phyloP scores from a whole-genome alignment of 2,797 vertebrate species.

The Pelodytes ibericus region DNA sequence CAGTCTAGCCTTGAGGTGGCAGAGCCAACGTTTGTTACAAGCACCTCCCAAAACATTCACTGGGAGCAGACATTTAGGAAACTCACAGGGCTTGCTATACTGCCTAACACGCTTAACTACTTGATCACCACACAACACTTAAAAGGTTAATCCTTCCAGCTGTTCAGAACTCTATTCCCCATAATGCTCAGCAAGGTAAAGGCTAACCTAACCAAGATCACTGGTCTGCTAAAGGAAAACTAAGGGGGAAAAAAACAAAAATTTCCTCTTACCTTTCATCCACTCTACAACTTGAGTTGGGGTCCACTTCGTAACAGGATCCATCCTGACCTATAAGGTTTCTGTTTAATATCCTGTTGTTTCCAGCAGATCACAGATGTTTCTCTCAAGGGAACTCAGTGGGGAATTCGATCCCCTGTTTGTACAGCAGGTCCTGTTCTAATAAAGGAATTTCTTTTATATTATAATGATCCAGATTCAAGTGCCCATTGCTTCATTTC shows the following conservation, averaged over 20 bases:
- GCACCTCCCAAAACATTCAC: neutral
- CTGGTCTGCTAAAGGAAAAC: neutral
- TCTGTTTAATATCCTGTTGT: neutral
- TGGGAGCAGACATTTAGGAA: neutral
- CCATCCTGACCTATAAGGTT: neutral
- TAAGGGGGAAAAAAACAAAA: neutral
- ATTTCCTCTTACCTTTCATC: conserved; percentile 31
- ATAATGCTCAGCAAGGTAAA: neutral
- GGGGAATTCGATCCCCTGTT: neutral
- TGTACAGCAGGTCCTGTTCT: neutral
- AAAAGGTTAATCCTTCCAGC: too few species aligned
- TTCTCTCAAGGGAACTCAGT: neutral
- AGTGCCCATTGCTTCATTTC: conserved; percentile 24
- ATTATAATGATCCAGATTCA: neutral
- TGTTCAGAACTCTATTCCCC: neutral
- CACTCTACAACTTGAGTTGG: conserved; percentile 42
- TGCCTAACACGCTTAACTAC: neutral
- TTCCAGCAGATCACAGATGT: neutral
- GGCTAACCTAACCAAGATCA: neutral
- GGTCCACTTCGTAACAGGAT: conserved; percentile 40
- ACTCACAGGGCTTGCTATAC: neutral
- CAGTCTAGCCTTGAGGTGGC: neutral
- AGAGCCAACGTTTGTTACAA: neutral
- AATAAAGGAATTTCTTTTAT: neutral
- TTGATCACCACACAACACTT: too few species aligned